Conservation (phyloP, 2,797 vertebrate species). For the Scolopax rusticola region DNA sequence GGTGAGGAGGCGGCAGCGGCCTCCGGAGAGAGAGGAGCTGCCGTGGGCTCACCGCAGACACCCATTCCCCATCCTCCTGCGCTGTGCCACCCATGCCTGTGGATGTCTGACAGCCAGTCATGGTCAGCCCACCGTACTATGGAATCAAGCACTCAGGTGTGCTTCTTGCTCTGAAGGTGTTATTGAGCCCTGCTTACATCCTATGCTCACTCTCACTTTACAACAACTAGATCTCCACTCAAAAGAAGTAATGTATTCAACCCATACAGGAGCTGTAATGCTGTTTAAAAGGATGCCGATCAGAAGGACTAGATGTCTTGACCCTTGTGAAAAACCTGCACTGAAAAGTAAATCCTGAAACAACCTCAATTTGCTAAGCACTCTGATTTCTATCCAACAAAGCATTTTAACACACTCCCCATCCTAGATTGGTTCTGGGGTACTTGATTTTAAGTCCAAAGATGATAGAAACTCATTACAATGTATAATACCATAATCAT, state of each 20-base stretch:
- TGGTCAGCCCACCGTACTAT: neutral
- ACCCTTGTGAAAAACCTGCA: neutral
- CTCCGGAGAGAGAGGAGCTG: neutral
- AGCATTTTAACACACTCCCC: neutral
- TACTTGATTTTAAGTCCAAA: neutral
- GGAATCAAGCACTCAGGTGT: neutral
- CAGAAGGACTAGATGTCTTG: neutral
- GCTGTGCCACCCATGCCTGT: rapidly evolving
- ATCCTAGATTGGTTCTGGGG: neutral
- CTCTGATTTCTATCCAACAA: neutral
- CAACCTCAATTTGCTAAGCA: neutral
- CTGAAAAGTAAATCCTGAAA: neutral
- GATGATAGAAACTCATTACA: neutral
- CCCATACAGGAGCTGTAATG: neutral
- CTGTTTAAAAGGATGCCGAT: neutral
- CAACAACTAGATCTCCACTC: neutral
- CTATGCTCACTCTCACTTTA: neutral
- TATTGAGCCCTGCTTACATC: neutral
- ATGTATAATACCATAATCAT: neutral
- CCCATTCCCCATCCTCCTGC: rapidly evolving
- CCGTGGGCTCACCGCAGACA: rapidly evolving
- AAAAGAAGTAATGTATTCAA: neutral
- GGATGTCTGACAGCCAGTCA: too few relatives aligned
- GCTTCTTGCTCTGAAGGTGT: neutral
- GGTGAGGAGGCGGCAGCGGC: rapidly evolving